These are phyloP conservation scores for Zophobas morio DNA, from an alignment of 1,140 invertebrate species.

Conservation along the genomic window DNA sequence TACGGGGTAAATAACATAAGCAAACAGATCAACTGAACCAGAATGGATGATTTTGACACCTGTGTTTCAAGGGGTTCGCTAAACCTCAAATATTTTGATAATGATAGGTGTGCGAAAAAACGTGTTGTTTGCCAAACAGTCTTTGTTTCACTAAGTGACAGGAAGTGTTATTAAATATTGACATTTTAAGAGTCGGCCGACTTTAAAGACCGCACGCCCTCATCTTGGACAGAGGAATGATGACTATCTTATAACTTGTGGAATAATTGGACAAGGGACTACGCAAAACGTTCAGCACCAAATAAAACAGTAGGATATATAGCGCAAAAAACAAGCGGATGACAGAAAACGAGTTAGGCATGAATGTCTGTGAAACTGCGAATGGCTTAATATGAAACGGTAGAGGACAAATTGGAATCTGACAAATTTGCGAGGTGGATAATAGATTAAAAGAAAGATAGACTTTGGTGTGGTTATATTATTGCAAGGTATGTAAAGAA, in stretches of 20 bases:
- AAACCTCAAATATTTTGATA: constrained; percentile 23
- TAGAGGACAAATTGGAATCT: constrained; percentile 18
- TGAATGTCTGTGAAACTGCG: neutral
- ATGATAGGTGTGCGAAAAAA: constrained; percentile 28
- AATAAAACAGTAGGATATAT: constrained; percentile 38
- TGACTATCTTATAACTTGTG: constrained; percentile 11
- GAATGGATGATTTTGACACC: constrained; percentile 10
- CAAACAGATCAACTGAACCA: neutral
- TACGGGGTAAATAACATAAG: neutral
- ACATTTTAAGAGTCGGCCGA: constrained; percentile 39
- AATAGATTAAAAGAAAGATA: neutral
- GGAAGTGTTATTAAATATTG: constrained; percentile 57
- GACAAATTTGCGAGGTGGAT: neutral
- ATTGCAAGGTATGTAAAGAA: neutral
- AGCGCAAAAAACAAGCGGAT: constrained; percentile 38
- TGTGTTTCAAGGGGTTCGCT: constrained; percentile 21
- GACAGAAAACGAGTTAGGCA: constrained; percentile 36
- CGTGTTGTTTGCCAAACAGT: constrained; percentile 17
- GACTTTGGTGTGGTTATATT: neutral
- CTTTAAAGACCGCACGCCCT: constrained; percentile 25
- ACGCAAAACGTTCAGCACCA: constrained; percentile 22
- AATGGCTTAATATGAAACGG: neutral
- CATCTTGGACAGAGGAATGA: neutral
- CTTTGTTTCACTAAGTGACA: constrained; percentile 41
- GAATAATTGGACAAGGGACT: constrained; percentile 8